Conservation (phyloP, 2,797 vertebrate species). For the Spheniscus humboldti region DNA sequence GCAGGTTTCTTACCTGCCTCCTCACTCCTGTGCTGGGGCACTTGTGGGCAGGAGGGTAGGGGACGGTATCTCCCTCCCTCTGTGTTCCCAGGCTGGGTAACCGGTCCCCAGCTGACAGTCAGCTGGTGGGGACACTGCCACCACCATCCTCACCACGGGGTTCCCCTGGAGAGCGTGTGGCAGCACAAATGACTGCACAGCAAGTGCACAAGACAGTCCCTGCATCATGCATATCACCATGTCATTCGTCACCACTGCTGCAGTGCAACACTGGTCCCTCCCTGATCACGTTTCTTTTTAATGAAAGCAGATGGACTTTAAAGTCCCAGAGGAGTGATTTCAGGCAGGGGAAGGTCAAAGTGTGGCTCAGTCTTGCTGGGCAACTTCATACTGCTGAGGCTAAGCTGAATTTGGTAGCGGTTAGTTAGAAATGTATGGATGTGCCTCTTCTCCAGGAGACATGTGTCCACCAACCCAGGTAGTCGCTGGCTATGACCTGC, state of each 20-base stretch:
- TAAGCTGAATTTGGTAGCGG: background rate
- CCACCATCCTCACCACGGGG: background rate
- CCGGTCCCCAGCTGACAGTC: background rate
- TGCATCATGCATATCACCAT: fast-evolving
- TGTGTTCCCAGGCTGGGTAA: background rate
- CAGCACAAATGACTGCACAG: background rate
- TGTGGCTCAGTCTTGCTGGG: background rate
- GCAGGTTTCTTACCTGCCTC: background rate
- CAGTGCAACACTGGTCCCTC: background rate
- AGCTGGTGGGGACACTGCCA: background rate
- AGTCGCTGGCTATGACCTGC: background rate
- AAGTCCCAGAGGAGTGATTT: background rate
- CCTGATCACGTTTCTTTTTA: fast-evolving
- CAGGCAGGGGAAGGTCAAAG: fast-evolving
- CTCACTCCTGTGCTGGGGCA: background rate
- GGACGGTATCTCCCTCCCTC: background rate
- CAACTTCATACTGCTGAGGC: background rate
- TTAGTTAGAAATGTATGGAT: background rate
- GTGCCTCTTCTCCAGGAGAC: background rate
- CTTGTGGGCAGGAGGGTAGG: background rate
- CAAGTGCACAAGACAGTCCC: background rate
- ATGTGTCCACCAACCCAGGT: background rate
- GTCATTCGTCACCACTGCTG: background rate
- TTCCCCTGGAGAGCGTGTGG: background rate
- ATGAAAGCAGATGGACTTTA: background rate